Evolutionary conservation across 2,888 invertebrate genomes (phyloP), one percentile per base, ranked within the genome.

Genomic region (Polylopha cassiicola): DNA sequence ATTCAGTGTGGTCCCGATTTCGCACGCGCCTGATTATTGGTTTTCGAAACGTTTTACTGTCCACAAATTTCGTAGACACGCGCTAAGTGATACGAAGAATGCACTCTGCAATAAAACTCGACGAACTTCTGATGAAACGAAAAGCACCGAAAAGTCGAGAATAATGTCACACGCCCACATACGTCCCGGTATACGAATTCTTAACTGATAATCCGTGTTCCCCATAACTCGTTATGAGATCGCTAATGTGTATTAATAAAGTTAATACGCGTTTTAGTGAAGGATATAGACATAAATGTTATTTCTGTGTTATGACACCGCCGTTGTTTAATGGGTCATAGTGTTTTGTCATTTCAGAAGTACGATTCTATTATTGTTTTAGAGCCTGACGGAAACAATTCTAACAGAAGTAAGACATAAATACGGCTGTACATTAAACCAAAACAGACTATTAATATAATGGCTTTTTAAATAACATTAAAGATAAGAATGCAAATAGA

Each of bases 11-110:
- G 76, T 77, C 73, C 51, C 48, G 58, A 61, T 71, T 78, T 75
- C 67, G 73, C 73, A 70, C 53, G 50, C 45, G 39, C 55, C 58
- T 61, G 70, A 65, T 62, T 65, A 74, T 67, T 55, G 56, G 45
- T 41, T 50, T 56, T 63, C 58, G 48, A 63, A 70, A 57, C 50
- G 54, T 58, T 71, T 75, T 65, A 69, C 58, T 55, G 58, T 55
- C 49, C 44, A 47, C 58, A 53, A 58, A 33, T 67, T 73, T 75
- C 67, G 66, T 73, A 63, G 62, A 61, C 62, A 65, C 62, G 53
- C 55, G 79, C 72, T 79, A 80, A 81, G 74, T 79, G 73, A 66
- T 51, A 48, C 46, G 61, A 67, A 68, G 67, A 72, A 72, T 67
- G 60, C 60, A 46, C 50, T 53, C 46, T 39, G 51, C 56, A 58